These are phyloP conservation scores for Ceyx cyanopectus DNA, from an alignment of 2,113 vertebrate genomes.

Conservation along the genomic window DNA sequence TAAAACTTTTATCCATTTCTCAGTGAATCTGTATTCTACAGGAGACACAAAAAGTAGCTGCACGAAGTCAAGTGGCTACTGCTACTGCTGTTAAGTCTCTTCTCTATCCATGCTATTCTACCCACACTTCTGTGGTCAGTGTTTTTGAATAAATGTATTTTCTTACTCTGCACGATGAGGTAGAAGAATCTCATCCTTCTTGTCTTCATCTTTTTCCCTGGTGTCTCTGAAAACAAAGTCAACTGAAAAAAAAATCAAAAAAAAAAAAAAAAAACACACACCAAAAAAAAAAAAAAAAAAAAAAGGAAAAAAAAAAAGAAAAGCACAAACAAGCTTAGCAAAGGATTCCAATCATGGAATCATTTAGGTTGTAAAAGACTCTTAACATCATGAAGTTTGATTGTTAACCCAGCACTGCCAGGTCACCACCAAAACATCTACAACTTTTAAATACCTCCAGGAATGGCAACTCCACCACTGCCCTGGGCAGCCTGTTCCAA, in stretches of 20 bases:
- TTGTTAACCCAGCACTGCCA: no score
- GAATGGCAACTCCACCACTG: neutral
- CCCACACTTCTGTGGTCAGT: neutral
- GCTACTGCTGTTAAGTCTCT: neutral
- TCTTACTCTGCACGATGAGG: conserved; percentile 87
- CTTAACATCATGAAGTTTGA: neutral
- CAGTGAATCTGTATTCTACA: neutral
- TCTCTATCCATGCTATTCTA: neutral
- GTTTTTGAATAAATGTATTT: neutral
- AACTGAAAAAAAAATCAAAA: conserved; percentile 78
- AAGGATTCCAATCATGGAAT: neutral
- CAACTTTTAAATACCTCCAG: neutral
- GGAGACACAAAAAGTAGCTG: neutral
- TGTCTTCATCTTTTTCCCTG: conserved; percentile 73
- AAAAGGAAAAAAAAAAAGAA: neutral
- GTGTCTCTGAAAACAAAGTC: conserved; percentile 84
- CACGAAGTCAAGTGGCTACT: neutral
- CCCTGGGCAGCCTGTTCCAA: neutral
- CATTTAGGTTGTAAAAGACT: neutral
- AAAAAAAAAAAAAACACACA: no score
- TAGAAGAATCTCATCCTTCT: conserved; percentile 56
- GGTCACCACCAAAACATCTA: neutral
- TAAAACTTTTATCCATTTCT: neutral
- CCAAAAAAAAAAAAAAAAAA: neutral
- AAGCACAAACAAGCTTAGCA: neutral